Conservation (phyloP, 2,797 vertebrate genomes). For the Hyperoplus immaculatus region DNA sequence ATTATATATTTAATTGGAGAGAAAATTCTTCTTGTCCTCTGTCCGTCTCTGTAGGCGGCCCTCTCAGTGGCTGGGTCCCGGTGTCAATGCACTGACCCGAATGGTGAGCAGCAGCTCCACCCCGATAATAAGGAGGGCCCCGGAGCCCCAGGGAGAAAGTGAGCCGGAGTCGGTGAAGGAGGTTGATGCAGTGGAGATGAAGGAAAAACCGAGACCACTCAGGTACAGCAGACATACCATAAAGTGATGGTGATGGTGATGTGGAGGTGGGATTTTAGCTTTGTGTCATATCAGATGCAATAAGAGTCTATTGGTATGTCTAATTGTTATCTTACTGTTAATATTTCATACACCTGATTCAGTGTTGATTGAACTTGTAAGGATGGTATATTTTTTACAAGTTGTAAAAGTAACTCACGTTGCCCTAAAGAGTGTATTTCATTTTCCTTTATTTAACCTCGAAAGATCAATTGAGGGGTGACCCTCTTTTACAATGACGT, state of each 20-base stretch:
- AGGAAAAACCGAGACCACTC: constrained; percentile 77
- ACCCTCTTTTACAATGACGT: too few relatives aligned
- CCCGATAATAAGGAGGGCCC: constrained; percentile 64
- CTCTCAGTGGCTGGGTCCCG: constrained; percentile 93
- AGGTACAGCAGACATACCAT: constrained; percentile 71
- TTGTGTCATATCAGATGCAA: background rate
- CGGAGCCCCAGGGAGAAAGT: constrained; percentile 52
- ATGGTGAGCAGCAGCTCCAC: constrained; percentile 81
- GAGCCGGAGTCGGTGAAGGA: constrained; percentile 59
- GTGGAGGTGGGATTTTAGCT: background rate
- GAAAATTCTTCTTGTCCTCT: constrained; percentile 5
- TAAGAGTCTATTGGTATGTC: background rate
- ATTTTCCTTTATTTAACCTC: too few relatives aligned
- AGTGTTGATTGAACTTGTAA: background rate
- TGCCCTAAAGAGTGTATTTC: background rate
- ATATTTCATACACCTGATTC: background rate
- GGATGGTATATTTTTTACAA: background rate
- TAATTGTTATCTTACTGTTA: background rate
- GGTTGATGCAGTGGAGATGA: constrained; percentile 60
- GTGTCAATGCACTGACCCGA: constrained; percentile 82
- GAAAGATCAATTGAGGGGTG: too few relatives aligned
- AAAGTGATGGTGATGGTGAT: background rate
- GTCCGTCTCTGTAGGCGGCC: constrained; percentile 86
- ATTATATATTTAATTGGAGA: background rate
- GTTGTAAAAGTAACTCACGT: background rate